These are phyloP conservation scores for Mormyrops attenuatus DNA, from an alignment of 2,797 vertebrate species.

Conservation along the genomic window DNA sequence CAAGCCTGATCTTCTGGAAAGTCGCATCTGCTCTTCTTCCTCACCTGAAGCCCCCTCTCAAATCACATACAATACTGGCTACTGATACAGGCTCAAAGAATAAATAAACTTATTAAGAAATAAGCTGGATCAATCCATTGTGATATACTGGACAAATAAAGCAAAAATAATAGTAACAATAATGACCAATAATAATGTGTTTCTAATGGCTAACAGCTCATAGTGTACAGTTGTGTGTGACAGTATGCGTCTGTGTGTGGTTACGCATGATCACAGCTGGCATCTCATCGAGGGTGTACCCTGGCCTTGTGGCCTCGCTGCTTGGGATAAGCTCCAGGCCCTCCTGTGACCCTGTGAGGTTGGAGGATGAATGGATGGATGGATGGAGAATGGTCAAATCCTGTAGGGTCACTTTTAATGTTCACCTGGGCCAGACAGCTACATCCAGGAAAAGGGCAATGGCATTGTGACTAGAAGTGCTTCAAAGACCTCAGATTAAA, in stretches of 20 bases:
- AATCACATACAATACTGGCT: not conserved
- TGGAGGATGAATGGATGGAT: not conserved
- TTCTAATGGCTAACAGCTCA: not conserved
- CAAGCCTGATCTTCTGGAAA: not conserved
- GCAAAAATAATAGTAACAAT: not conserved
- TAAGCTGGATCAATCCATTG: not conserved
- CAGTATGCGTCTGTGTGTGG: not conserved
- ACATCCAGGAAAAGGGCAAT: not conserved
- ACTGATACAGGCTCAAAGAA: not conserved
- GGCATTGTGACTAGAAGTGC: not conserved
- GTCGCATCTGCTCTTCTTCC: not conserved
- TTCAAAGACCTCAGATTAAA: not conserved
- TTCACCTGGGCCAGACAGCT: not conserved
- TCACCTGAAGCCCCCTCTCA: not conserved
- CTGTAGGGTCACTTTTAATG: not conserved
- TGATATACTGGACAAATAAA: not conserved
- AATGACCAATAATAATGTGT: not conserved
- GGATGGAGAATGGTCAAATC: not conserved
- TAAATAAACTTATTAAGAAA: not conserved
- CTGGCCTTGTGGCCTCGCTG: not conserved
- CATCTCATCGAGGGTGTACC: not conserved
- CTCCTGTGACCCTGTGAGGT: not conserved
- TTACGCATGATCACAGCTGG: not conserved
- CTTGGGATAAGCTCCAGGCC: constrained; percentile 24
- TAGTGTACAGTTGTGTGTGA: not conserved